Conservation (phyloP, 1,140 invertebrate species). For the Antheraea mylitta region DNA sequence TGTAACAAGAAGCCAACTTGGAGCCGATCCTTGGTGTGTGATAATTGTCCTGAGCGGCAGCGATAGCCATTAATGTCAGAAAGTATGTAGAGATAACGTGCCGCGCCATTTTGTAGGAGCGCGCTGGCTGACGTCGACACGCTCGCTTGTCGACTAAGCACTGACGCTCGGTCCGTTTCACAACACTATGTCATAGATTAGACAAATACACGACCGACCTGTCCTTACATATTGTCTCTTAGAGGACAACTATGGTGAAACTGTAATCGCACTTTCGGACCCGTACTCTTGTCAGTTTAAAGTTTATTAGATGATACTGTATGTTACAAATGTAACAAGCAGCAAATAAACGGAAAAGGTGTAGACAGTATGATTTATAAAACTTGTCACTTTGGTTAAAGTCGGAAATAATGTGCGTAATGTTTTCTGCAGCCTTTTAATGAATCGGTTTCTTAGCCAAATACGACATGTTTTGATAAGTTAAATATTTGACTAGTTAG, state of each 20-base stretch:
- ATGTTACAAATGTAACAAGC: too few relatives aligned
- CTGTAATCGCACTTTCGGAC: neutral
- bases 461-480: too few relatives aligned
- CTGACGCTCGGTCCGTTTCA: slow-evolving; percentile 63
- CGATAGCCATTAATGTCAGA: slow-evolving; percentile 42
- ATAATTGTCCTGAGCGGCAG: slow-evolving; percentile 55
- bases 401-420: too few relatives aligned
- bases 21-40: slow-evolving; percentile 59
- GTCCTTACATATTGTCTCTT: slow-evolving; percentile 27
- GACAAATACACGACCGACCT: slow-evolving; percentile 9
- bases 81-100: slow-evolving; percentile 45
- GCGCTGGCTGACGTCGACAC: slow-evolving; percentile 52
- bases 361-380: too few relatives aligned
- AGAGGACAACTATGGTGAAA: slow-evolving; percentile 18
- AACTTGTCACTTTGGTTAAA: too few relatives aligned
- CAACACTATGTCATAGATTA: slow-evolving; percentile 59
- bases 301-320: too few relatives aligned
- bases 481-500: too few relatives aligned
- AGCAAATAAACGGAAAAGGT: too few relatives aligned
- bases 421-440: too few relatives aligned
- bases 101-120: slow-evolving; percentile 56
- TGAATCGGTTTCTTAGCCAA: too few relatives aligned
- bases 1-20: slow-evolving; percentile 65
- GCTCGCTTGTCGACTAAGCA: slow-evolving; percentile 57
- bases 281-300: too few relatives aligned